Evolutionary conservation across 2,797 vertebrate species (phyloP).

Genomic region (Tapirus indicus): DNA sequence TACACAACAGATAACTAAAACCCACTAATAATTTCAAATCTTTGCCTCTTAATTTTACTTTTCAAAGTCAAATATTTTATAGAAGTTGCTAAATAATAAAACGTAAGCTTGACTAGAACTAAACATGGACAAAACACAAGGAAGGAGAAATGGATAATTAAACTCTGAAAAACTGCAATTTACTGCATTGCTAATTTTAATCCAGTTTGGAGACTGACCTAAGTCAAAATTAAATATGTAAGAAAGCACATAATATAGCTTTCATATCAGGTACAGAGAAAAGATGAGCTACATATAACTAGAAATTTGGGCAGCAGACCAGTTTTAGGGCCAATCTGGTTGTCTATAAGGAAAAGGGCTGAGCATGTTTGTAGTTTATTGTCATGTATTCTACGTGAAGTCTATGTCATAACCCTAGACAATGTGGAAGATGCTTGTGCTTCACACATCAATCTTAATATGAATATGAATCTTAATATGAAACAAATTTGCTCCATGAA

Average conservation of each 20-base stretch:
- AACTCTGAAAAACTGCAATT: neutral
- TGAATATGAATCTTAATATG: neutral
- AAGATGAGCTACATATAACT: neutral
- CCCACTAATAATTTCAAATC: neutral
- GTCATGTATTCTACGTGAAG: no score
- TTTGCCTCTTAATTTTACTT: neutral
- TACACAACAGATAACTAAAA: neutral
- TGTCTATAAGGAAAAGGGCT: neutral
- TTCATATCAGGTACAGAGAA: neutral
- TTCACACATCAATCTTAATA: neutral
- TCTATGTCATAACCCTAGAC: neutral
- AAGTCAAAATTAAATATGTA: neutral
- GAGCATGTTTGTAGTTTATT: neutral
- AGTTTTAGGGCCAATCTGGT: neutral
- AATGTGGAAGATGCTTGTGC: neutral
- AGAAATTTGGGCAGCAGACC: neutral
- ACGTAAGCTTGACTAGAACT: neutral
- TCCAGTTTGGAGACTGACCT: neutral
- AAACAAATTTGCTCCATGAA: neutral
- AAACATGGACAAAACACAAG: neutral
- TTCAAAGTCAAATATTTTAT: constrained; percentile 37
- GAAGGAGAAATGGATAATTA: neutral
- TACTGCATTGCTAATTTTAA: neutral
- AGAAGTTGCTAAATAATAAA: neutral
- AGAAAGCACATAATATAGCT: neutral